A percentile compares a stretch with the other conserved stretches of the same genome.
Conservation (phyloP, 2,113 vertebrate species). For the Psittacus erithacus region DNA sequence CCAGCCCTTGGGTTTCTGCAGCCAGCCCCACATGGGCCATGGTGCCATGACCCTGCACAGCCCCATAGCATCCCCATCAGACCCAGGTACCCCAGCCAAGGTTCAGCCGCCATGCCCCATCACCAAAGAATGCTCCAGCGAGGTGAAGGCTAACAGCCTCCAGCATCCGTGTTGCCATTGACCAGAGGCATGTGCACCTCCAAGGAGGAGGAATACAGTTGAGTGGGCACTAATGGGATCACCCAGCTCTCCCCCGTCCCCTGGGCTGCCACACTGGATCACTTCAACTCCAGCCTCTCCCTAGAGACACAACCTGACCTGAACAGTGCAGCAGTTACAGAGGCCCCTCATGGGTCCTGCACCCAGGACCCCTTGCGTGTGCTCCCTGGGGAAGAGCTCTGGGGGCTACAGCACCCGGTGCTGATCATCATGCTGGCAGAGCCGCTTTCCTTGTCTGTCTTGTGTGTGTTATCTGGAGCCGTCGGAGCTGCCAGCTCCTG, state of each 20-base stretch:
- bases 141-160: neutral
- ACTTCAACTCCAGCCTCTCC: accelerated
- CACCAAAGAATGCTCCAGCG: accelerated
- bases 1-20: neutral
- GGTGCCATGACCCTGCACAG: neutral
- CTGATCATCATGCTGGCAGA: neutral
- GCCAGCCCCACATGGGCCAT: neutral
- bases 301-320: neutral
- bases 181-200: neutral
- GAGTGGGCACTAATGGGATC: neutral
- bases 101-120: accelerated
- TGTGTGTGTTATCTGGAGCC: neutral
- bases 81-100: neutral
- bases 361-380: neutral
- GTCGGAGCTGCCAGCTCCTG: slow-evolving; percentile 56
- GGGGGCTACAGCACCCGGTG: accelerated
- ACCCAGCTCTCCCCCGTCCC: neutral
- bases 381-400: neutral
- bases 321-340: neutral
- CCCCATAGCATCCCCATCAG: neutral
- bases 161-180: accelerated
- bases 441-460: slow-evolving; percentile 2
- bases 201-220: accelerated
- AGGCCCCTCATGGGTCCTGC: neutral
- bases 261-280: neutral